Conservation (phyloP, 1,140 invertebrate genomes). For the Diachasma alloeum region DNA sequence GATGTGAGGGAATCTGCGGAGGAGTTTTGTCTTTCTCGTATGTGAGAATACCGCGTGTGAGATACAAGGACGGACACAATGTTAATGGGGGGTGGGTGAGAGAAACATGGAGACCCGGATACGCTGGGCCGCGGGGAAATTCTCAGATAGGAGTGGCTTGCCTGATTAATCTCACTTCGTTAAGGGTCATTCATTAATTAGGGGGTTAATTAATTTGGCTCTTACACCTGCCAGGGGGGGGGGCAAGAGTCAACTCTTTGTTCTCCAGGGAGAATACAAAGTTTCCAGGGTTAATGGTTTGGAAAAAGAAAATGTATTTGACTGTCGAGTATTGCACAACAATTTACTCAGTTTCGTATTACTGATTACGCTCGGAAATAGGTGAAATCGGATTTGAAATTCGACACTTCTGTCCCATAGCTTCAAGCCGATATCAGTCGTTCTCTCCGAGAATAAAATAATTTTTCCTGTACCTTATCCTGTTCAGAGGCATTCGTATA, state of each 20-base stretch:
- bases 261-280: neutral
- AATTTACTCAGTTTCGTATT: slow-evolving; percentile 16
- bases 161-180: no score
- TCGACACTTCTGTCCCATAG: slow-evolving; percentile 6
- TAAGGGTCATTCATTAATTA: neutral
- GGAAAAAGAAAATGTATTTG: neutral
- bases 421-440: neutral
- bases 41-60: neutral
- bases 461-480: slow-evolving; percentile 20
- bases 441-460: slow-evolving; percentile 18
- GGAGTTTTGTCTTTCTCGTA: neutral
- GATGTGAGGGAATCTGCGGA: slow-evolving; percentile 9
- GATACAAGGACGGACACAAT: neutral
- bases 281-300: neutral
- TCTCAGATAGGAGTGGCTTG: no score
- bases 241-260: neutral
- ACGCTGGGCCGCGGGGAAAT: no score
- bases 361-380: slow-evolving; percentile 18
- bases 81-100: neutral
- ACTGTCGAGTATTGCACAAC: neutral
- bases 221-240: neutral
- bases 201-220: neutral
- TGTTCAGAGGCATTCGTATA: neutral
- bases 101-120: no score
- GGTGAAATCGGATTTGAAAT: slow-evolving; percentile 25